Percentiles rank a stretch among this genome's conserved stretches.
Conservation (phyloP, 1,140 invertebrate species). For the Ooceraea biroi region DNA sequence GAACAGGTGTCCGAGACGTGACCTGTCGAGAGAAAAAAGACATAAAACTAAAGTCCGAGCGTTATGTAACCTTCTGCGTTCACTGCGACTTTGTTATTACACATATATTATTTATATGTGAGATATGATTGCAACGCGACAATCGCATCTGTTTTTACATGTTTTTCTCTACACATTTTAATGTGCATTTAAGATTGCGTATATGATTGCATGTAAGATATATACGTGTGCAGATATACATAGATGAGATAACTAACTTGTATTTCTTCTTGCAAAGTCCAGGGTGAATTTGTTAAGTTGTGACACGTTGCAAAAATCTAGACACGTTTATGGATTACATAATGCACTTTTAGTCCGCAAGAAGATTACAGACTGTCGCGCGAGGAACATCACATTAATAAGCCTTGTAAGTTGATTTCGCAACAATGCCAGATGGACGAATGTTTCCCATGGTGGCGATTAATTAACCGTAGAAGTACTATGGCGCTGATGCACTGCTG, state of each 20-base stretch:
- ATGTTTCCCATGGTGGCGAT: not conserved
- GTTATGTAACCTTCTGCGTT: not conserved
- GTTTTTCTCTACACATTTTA: not conserved
- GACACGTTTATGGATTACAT: not conserved
- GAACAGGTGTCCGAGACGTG: not conserved
- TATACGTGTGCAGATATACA: too few species aligned
- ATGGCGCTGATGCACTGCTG: not conserved
- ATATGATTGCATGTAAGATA: too few species aligned
- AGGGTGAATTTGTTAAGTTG: too few species aligned
- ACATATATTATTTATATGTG: not conserved
- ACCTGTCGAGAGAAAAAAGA: not conserved
- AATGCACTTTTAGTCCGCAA: not conserved
- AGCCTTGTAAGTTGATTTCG: not conserved
- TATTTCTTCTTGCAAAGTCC: too few species aligned
- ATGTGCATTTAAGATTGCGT: not conserved
- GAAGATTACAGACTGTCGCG: not conserved
- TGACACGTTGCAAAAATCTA: not conserved
- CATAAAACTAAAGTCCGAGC: conserved; percentile 8
- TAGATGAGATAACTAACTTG: too few species aligned
- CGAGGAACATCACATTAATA: not conserved
- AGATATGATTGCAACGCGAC: too few species aligned
- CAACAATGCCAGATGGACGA: not conserved
- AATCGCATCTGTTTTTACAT: not conserved
- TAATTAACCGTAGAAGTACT: not conserved
- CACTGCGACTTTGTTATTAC: not conserved